Base-by-base conservation (phyloP, 2,888 invertebrate genomes). In the Aricia artaxerxes region DNA sequence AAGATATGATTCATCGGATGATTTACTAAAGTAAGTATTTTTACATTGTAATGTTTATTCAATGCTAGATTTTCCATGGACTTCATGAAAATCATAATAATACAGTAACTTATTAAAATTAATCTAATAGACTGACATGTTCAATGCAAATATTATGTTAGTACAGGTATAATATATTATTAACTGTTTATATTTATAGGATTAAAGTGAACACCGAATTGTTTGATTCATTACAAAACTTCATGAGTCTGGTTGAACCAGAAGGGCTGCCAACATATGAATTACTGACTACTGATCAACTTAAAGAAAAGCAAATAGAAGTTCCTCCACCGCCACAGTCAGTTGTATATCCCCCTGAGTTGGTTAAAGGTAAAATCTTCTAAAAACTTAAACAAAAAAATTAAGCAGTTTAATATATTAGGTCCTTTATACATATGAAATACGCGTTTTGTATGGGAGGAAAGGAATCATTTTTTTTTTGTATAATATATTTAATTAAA, bases 191-290 rank as follows among this genome's bases (percentile, higher is more conserved):
- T 35, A 16, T 57, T n/a, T 61, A 75, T 83, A 95, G 95, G 82
- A 87, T 95, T 49, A 84, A 85, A 6, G 88, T 94, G 1, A 92
- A 95, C 81, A 87, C 91, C 61, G 89, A 91, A 40, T 80, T 95
- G 2, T 87, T 90, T 80, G 82, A 88, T n/a, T 81, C 87, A 35
- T 82, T 95, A 6, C 87, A 86, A 76, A 90, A 93, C 79, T 95
- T 92, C 82, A 88, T 95, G n/a, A 87, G 87, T 6, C 80, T 95
- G 72, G 88, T 92, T 77, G 88, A 92, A 9, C 92, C 69, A 13
- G 69, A 91, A 61, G 82, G 87, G 0, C 85, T 85, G 3, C 83
- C 87, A 0, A 83, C 84, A 13, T 95, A 92, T 82, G 88, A 87
- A 80, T 83, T 95, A 49, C 82, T 86, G 5, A 82, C 87, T 0